These are phyloP conservation scores for Brachyhypopomus occidentalis DNA, from an alignment of 2,113 vertebrate species.

Conservation along the genomic window DNA sequence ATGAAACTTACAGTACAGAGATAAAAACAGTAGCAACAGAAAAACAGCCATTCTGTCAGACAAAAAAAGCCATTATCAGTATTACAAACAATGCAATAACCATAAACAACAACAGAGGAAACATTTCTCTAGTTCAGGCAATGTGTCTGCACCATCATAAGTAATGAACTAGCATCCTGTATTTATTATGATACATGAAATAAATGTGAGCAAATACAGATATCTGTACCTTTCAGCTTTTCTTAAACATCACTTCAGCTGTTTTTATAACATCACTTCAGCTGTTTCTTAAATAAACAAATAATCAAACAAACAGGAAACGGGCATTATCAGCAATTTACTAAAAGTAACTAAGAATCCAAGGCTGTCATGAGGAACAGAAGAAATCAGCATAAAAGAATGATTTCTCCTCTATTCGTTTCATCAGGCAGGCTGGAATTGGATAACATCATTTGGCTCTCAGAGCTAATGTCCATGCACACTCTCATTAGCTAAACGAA, in stretches of 20 bases:
- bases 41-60: neutral
- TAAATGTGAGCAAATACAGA: slow-evolving; percentile 38
- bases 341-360: slow-evolving; percentile 73
- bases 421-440: slow-evolving; percentile 72
- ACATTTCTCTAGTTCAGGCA: neutral
- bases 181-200: slow-evolving; percentile 2
- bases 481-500: slow-evolving; percentile 77
- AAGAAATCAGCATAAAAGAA: slow-evolving; percentile 69
- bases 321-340: slow-evolving; percentile 69
- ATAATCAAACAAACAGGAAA: slow-evolving; percentile 63
- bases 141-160: neutral
- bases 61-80: neutral
- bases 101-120: neutral
- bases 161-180: neutral
- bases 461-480: slow-evolving; percentile 73
- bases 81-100: neutral
- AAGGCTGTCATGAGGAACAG: slow-evolving; percentile 63
- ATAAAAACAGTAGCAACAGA: neutral
- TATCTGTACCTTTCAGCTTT: slow-evolving; percentile 25
- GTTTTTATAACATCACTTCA: slow-evolving; percentile 24
- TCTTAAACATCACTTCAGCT: slow-evolving; percentile 23
- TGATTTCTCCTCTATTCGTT: slow-evolving; percentile 72
- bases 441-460: slow-evolving; percentile 77
- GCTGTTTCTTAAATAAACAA: slow-evolving; percentile 47
- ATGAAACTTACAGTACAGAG: slow-evolving; percentile 14